phyloP scores from a whole-genome alignment of 1,140 invertebrate species.

The Aleiodes sp. region DNA sequence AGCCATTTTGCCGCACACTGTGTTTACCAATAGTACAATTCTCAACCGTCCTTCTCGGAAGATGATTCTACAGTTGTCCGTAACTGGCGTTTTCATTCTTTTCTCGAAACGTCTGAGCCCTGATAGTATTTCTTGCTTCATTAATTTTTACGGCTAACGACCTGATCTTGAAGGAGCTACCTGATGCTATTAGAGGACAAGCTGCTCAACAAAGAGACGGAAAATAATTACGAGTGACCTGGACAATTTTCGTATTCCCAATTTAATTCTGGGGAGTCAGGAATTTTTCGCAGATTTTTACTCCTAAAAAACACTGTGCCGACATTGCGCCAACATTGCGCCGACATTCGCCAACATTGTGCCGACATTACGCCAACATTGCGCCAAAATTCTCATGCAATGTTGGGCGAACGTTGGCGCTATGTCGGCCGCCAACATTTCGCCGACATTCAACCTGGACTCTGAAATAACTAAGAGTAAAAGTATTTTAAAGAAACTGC shows the following conservation, averaged over 20 bases:
- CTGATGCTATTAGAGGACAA: neutral
- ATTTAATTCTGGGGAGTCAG: too few relatives aligned
- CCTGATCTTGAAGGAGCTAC: neutral
- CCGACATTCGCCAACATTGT: too few relatives aligned
- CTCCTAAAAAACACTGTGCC: too few relatives aligned
- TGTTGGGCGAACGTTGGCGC: too few relatives aligned
- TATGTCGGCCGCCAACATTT: too few relatives aligned
- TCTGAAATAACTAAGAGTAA: neutral
- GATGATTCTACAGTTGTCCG: conserved; percentile 17
- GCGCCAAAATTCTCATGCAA: too few relatives aligned
- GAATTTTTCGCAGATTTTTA: too few relatives aligned
- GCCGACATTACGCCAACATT: too few relatives aligned
- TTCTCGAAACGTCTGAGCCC: neutral
- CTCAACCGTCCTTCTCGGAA: conserved; percentile 18
- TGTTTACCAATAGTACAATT: conserved; percentile 2
- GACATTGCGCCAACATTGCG: too few relatives aligned
- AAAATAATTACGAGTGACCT: too few relatives aligned
- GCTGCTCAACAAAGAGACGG: neutral
- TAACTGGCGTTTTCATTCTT: neutral
- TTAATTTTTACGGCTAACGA: neutral
- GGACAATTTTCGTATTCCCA: too few relatives aligned
- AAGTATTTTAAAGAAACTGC: neutral
- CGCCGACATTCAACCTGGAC: too few relatives aligned
- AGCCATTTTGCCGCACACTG: neutral
- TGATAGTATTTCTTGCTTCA: neutral